Evolutionary conservation across 2,113 vertebrate genomes (phyloP), one percentile per base, ranked within the genome.

Genomic region (Anolis carolinensis): DNA sequence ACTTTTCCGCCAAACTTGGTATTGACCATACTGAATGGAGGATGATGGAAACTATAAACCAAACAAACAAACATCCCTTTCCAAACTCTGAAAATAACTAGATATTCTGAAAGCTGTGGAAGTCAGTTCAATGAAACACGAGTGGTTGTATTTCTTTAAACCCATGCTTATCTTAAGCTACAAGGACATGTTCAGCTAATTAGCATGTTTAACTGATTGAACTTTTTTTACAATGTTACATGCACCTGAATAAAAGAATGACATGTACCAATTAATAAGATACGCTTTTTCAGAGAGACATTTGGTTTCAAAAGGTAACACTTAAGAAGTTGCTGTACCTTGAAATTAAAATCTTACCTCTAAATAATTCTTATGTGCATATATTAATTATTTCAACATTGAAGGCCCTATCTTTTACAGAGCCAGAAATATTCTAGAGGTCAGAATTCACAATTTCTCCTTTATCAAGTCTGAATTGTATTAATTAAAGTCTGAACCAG

Each of bases 171-270:
- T 70, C 55, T 62, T 0, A 14, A 44, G 48, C 48, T 65, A 90
- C 23, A 79, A 87, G 92, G 83, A 83, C 0, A 81, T 25, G 18
- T 59, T 82, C 50, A 91, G 44, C 82, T 67, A 90, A 71, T 87
- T 86, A 89, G 11, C 27, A 86, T 86, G 74, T 63, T 91, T 86
- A 68, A 72, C 13, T 89, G 82, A 79, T 39, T 83, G 30, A 92
- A 72, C 20, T 80, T 83, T 44, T 50, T 32, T 71, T 77, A 36
- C 76, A 14, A 16, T 71, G 67, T n/a, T 80, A 59, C 75, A 71
- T 84, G 55, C 32, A 81, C 81, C 82, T 85, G 65, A 91, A 90
- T 52, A 85, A 80, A 39, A 74, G 36, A 11, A 13, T 67, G 32
- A 23, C 27, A 63, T 74, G 14, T 91, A 74, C 27, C 73, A 75